Evolutionary conservation across 2,888 invertebrate genomes (phyloP).

Genomic region (Candidula unifasciata): DNA sequence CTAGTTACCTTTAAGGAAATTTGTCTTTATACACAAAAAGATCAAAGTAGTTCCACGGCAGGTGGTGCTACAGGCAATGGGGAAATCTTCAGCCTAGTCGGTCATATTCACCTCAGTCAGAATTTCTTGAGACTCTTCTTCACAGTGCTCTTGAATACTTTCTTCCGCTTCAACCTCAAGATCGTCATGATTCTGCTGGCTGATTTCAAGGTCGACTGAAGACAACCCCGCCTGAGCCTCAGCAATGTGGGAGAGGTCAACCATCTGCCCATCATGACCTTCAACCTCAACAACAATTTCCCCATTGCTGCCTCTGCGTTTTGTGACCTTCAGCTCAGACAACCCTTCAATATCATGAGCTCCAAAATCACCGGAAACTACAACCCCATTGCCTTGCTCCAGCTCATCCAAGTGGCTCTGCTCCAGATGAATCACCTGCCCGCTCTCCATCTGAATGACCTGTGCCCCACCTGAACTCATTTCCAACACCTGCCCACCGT

Average conservation of each 20-base stretch:
- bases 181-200: neutral
- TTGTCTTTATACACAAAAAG: no score
- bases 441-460: conserved; percentile 46
- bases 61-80: no score
- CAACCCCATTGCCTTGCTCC: conserved; percentile 3
- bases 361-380: conserved; percentile 27
- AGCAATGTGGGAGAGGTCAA: conserved; percentile 14
- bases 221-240: neutral
- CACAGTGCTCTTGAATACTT: neutral
- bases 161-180: neutral
- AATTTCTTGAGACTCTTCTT: no score
- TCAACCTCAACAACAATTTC: conserved; percentile 51
- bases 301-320: conserved; percentile 46
- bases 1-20: no score
- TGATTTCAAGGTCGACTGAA: neutral
- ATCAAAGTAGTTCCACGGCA: no score
- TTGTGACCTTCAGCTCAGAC: conserved; percentile 42
- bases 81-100: neutral
- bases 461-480: conserved; percentile 32
- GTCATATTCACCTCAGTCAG: no score
- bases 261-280: conserved; percentile 46
- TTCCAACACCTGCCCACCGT: conserved; percentile 37
- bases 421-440: conserved; percentile 48
- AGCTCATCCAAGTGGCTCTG: conserved; percentile 40
- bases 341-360: conserved; percentile 19